Conservation (phyloP, 1,140 invertebrate genomes). For the Adoxophyes honmai region DNA sequence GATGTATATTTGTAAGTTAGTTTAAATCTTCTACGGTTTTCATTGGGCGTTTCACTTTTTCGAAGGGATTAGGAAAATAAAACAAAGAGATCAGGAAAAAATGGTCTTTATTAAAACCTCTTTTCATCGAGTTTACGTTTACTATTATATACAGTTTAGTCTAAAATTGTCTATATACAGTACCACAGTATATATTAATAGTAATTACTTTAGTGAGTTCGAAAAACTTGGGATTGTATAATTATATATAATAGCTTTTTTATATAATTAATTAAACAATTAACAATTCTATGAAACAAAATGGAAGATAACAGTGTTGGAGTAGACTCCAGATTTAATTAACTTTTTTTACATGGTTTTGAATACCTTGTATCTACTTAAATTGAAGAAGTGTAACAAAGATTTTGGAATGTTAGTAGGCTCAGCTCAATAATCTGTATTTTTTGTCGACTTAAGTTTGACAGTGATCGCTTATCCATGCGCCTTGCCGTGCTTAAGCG, state of each 20-base stretch:
- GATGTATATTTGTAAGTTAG: too few relatives aligned
- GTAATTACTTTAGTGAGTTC: slow-evolving; percentile 17
- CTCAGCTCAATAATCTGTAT: too few relatives aligned
- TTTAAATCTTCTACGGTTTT: too few relatives aligned
- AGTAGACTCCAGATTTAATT: neutral
- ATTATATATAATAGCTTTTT: slow-evolving; percentile 6
- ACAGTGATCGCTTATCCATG: too few relatives aligned
- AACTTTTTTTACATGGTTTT: neutral
- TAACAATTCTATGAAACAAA: neutral
- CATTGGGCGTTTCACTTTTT: too few relatives aligned
- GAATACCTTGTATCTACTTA: too few relatives aligned
- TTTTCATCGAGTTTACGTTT: slow-evolving; percentile 40
- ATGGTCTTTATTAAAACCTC: slow-evolving; percentile 57
- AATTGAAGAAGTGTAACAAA: too few relatives aligned
- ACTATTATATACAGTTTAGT: slow-evolving; percentile 49
- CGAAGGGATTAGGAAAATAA: slow-evolving; percentile 12
- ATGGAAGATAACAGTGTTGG: neutral
- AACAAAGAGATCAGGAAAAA: slow-evolving; percentile 46
- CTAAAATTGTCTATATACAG: slow-evolving; percentile 11
- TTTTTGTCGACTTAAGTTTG: too few relatives aligned
- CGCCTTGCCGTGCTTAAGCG: too few relatives aligned
- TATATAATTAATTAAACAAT: neutral
- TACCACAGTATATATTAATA: slow-evolving; percentile 27
- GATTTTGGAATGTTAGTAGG: too few relatives aligned
- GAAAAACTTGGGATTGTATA: slow-evolving; percentile 8